Evolutionary conservation across 2,888 invertebrate species (phyloP).

Genomic region (Drosophila subsilvestris): DNA sequence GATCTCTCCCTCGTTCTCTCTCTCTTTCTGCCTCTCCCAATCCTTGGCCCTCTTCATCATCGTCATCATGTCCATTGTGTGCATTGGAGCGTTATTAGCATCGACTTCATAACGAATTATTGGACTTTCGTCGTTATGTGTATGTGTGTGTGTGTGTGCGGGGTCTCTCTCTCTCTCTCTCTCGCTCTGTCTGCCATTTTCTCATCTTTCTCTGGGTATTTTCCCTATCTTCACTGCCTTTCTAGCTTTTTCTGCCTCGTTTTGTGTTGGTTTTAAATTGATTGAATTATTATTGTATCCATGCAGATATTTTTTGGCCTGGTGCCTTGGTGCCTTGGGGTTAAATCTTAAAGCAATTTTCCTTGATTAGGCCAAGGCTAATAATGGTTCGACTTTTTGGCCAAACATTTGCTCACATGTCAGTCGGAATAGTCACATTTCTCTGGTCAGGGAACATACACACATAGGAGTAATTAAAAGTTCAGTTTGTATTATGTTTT

Average conservation of each 20-base stretch:
- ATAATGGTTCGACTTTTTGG: conserved; percentile 16
- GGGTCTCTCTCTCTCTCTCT: too few species aligned
- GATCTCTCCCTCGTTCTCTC: conserved; percentile 12
- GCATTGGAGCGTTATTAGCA: conserved; percentile 73
- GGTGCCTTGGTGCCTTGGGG: conserved; percentile 14
- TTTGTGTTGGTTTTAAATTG: conserved; percentile 73
- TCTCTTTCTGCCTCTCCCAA: conserved; percentile 19
- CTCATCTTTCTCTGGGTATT: conserved; percentile 12
- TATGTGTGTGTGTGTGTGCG: conserved; percentile 9
- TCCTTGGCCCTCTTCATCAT: conserved; percentile 33
- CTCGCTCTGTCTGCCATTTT: not conserved
- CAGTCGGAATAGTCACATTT: conserved; percentile 7
- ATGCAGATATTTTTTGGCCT: conserved; percentile 25
- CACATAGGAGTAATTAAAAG: not conserved
- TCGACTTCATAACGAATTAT: conserved; percentile 77
- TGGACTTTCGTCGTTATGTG: conserved; percentile 59
- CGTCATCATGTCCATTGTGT: conserved; percentile 59
- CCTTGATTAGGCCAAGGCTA: conserved; percentile 24
- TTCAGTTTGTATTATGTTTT: not conserved
- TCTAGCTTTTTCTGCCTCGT: conserved; percentile 56
- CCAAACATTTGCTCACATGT: conserved; percentile 24
- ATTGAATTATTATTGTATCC: conserved; percentile 71
- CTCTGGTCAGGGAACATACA: not conserved
- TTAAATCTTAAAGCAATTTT: conserved; percentile 23
- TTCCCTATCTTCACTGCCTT: conserved; percentile 17